phyloP scores from a whole-genome alignment of 2,888 invertebrate species.

The Heliconius aoede region DNA sequence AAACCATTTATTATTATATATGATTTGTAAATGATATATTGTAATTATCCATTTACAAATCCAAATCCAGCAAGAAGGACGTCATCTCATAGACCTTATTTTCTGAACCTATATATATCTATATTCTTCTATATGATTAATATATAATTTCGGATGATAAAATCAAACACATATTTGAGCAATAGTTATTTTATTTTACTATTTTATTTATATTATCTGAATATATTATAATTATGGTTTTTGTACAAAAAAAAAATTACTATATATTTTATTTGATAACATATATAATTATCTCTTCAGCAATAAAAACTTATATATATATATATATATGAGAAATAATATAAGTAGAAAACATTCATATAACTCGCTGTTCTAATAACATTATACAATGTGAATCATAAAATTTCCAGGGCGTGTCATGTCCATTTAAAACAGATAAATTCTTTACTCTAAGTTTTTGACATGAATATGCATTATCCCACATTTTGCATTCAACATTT shows the following conservation, averaged over 20 bases:
- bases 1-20: too few relatives aligned
- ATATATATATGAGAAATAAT: too few relatives aligned
- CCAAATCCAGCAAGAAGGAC: too few relatives aligned
- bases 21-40: too few relatives aligned
- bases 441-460: not conserved
- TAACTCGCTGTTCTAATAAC: not conserved
- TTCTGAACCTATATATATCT: too few relatives aligned
- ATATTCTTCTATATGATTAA: too few relatives aligned
- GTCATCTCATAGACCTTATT: too few relatives aligned
- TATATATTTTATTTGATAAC: not conserved
- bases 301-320: constrained; percentile 7
- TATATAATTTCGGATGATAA: not conserved
- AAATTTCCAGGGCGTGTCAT: not conserved
- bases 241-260: constrained; percentile 8
- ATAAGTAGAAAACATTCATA: not conserved
- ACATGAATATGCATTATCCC: constrained; percentile 8
- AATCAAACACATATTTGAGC: constrained; percentile 12
- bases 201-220: not conserved
- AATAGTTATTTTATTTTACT: constrained; percentile 11
- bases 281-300: not conserved
- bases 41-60: too few relatives aligned
- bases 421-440: constrained; percentile 2
- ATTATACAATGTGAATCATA: not conserved
- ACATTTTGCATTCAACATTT: constrained; percentile 16
- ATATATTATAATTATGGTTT: constrained; percentile 18